Conservation (phyloP, 2,113 vertebrate species). For the Phrynosoma blainvillii region DNA sequence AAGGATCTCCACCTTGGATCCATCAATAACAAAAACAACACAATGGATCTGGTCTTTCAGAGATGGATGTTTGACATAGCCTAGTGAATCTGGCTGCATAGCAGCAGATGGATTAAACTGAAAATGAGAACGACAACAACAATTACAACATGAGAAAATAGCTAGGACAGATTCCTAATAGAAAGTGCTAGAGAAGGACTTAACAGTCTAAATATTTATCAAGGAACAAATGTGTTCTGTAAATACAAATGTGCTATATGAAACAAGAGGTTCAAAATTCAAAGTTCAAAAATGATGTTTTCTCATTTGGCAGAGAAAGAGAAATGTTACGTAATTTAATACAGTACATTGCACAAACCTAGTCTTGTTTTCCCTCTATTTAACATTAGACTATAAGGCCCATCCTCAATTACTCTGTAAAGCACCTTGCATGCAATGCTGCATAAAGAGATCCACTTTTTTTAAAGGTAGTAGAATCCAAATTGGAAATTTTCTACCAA, state of each 20-base stretch:
- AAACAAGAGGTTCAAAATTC: too few species aligned
- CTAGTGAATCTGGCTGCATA: neutral
- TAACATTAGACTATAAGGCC: too few species aligned
- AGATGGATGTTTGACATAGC: conserved; percentile 5
- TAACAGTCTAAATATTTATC: neutral
- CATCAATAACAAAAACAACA: conserved; percentile 61
- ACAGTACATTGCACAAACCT: too few species aligned
- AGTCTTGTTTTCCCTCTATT: too few species aligned
- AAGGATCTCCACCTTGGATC: conserved; percentile 65
- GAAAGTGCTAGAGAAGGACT: neutral
- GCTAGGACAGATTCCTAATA: neutral
- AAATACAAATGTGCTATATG: too few species aligned
- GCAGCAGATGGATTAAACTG: conserved; percentile 39
- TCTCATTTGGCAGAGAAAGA: neutral
- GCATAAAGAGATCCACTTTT: too few species aligned
- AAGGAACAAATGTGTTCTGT: neutral
- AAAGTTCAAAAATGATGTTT: too few species aligned
- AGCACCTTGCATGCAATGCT: too few species aligned
- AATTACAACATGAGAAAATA: neutral
- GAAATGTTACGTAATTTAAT: neutral
- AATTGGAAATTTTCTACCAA: too few species aligned
- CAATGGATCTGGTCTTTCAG: conserved; percentile 64
- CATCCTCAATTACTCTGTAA: too few species aligned
- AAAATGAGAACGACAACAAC: neutral
- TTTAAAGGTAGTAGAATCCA: too few species aligned